Evolutionary conservation across 2,113 vertebrate genomes (phyloP).

Genomic region (Carassius gibelio): DNA sequence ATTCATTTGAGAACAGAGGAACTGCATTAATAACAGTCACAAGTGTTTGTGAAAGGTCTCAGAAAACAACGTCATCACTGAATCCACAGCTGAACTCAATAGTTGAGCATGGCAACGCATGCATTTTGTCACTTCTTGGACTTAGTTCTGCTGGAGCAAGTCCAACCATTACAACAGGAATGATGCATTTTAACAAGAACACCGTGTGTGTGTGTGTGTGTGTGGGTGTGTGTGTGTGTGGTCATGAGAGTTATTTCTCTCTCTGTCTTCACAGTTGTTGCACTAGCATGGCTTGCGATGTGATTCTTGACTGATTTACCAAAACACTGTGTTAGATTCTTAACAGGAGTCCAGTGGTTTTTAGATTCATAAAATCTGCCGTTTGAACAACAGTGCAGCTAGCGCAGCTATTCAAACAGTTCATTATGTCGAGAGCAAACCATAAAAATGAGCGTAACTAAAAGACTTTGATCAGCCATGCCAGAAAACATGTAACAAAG

Average conservation of each 20-base stretch:
- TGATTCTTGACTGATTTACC: background rate
- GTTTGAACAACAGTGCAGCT: background rate
- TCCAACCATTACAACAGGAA: slow-evolving; percentile 69
- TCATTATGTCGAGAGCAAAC: slow-evolving; percentile 50
- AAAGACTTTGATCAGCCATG: slow-evolving; percentile 17
- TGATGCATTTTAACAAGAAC: slow-evolving; percentile 65
- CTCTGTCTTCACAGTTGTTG: slow-evolving; percentile 26
- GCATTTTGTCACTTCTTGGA: slow-evolving; percentile 72
- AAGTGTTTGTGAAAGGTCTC: no score
- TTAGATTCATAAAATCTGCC: background rate
- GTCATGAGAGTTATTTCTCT: slow-evolving; percentile 37
- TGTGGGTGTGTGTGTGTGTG: slow-evolving; percentile 49
- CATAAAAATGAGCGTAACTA: slow-evolving; percentile 34
- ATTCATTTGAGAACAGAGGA: no score
- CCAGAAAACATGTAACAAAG: slow-evolving; percentile 21
- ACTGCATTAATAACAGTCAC: no score
- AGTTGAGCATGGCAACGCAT: slow-evolving; percentile 50
- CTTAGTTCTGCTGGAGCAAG: slow-evolving; percentile 59
- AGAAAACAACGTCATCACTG: no score
- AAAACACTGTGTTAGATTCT: background rate
- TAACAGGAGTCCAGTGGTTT: background rate
- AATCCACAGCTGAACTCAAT: slow-evolving; percentile 49
- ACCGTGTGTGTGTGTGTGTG: slow-evolving; percentile 41
- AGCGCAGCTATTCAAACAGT: slow-evolving; percentile 65
- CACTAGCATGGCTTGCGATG: background rate